These are phyloP conservation scores for Entomobrya multifasciata DNA, from an alignment of 2,888 invertebrate genomes.

Conservation along the genomic window DNA sequence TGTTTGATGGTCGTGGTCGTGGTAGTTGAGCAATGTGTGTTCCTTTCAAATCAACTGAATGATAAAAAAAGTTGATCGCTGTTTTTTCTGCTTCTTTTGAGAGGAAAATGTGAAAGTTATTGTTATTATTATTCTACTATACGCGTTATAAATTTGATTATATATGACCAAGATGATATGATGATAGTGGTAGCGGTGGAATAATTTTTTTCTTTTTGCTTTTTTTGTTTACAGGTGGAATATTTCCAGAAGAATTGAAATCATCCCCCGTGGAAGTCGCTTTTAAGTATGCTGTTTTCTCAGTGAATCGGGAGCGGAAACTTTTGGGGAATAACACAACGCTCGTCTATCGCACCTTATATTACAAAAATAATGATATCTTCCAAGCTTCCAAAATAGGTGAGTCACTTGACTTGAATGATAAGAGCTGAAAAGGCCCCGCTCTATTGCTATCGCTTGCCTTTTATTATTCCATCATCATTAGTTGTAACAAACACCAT, in stretches of 20 bases:
- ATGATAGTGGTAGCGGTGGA: too few relatives aligned
- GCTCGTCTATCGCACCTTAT: slow-evolving; percentile 95
- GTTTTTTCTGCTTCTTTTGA: not conserved
- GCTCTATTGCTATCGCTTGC: not conserved
- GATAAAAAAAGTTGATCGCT: slow-evolving; percentile 30
- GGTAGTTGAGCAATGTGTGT: too few relatives aligned
- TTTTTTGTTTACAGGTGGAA: slow-evolving; percentile 87
- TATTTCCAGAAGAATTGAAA: slow-evolving; percentile 94
- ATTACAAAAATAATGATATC: slow-evolving; percentile 93
- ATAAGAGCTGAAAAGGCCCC: not conserved
- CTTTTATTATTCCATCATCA: slow-evolving; percentile 72
- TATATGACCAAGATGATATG: not conserved
- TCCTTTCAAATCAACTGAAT: slow-evolving; percentile 14
- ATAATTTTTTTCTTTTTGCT: slow-evolving; percentile 23
- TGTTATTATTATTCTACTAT: slow-evolving; percentile 11
- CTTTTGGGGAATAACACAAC: slow-evolving; percentile 93
- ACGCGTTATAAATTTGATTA: not conserved
- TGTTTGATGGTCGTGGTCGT: not conserved
- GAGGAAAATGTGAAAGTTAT: slow-evolving; percentile 16
- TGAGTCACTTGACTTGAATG: slow-evolving; percentile 81
- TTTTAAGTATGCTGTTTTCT: slow-evolving; percentile 96
- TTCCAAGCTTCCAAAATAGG: slow-evolving; percentile 96
- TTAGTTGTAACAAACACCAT: slow-evolving; percentile 59
- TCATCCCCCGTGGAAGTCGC: slow-evolving; percentile 93
- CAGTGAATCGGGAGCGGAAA: slow-evolving; percentile 93